Percentiles rank a stretch among this genome's conserved stretches.
phyloP scores from a whole-genome alignment of 2,797 vertebrate genomes.

The Molossus alvarezi region DNA sequence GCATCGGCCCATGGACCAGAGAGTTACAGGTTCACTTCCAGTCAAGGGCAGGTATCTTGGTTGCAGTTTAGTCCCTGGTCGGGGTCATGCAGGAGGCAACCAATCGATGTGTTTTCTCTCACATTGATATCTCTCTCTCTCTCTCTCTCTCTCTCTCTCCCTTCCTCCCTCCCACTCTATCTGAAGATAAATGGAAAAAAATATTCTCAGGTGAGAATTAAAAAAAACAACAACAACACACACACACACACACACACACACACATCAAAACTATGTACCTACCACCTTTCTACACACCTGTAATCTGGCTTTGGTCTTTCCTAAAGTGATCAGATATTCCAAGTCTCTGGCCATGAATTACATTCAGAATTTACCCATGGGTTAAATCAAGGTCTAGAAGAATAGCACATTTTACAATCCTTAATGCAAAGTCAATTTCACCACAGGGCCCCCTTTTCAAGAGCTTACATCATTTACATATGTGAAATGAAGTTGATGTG shows the following conservation, averaged over 20 bases:
- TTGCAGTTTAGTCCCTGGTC: too few species aligned
- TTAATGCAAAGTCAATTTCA: conserved; percentile 68
- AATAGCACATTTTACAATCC: conserved; percentile 31
- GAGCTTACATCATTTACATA: neutral
- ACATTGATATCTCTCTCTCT: too few species aligned
- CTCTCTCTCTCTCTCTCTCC: too few species aligned
- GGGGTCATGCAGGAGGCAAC: too few species aligned
- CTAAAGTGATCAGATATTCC: neutral
- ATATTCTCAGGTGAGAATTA: too few species aligned
- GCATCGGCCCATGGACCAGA: too few species aligned
- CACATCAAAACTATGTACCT: neutral
- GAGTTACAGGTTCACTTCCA: too few species aligned
- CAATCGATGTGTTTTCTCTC: too few species aligned
- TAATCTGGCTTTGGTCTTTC: neutral
- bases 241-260: neutral
- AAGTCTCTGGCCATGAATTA: neutral
- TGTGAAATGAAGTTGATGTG: conserved; percentile 66
- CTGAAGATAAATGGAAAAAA: too few species aligned
- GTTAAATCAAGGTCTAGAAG: conserved; percentile 25
- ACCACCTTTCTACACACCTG: neutral
- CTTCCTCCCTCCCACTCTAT: too few species aligned
- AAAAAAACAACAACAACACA: too few species aligned
- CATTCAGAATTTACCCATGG: neutral
- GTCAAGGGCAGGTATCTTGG: too few species aligned
- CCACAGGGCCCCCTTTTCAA: neutral